Base-by-base conservation (phyloP, 1,140 invertebrate genomes). In the Bradynema listronoti region DNA sequence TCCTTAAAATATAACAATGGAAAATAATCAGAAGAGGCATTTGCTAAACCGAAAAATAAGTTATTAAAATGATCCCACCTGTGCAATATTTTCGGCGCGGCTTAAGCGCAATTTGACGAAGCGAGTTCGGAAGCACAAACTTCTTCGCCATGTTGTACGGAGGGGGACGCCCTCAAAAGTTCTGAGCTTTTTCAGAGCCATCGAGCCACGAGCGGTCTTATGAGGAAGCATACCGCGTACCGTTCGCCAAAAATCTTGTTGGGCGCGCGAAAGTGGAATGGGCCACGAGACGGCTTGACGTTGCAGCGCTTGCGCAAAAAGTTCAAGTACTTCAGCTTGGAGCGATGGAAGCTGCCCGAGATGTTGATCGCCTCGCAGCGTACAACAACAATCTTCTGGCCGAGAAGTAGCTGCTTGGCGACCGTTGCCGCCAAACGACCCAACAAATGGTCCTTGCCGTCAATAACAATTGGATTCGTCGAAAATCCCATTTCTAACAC, bases 251-350 rank as follows among this genome's bases (percentile, higher is more conserved):
- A 88, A 75, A 99, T 94, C 81, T 90, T 90, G 66, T 87, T 88
- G 14, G 95, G 95, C 61, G 94, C 91, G 79, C 95, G 85, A 82
- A 89, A 91, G 79, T 99, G 95, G 85, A 91, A 98, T 33, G 94
- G 93, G 65, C 95, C 95, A 81, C 92, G 86, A 54, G 88, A 85
- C 65, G 94, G 95, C 79, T 99, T 98, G 1, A 98, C 90, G 82
- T 98, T 98, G 82, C 91, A 97, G 68, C 94, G 84, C 81, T 97
- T 96, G 52, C 89, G 85, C 73, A 99, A 83, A 81, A 96, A 98
- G 60, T 89, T 87, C 83, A 98, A 85, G 79, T 89, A 98, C 84
- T 98, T 97, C 81, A 97, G 74, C 76, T 85, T 85, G 63, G 83
- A 84, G 67, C 90, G 88, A 85, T 91, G 96, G 81, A 98, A 97